Conservation (phyloP, 2,888 invertebrate species). For the Gasteruption jaculator region DNA sequence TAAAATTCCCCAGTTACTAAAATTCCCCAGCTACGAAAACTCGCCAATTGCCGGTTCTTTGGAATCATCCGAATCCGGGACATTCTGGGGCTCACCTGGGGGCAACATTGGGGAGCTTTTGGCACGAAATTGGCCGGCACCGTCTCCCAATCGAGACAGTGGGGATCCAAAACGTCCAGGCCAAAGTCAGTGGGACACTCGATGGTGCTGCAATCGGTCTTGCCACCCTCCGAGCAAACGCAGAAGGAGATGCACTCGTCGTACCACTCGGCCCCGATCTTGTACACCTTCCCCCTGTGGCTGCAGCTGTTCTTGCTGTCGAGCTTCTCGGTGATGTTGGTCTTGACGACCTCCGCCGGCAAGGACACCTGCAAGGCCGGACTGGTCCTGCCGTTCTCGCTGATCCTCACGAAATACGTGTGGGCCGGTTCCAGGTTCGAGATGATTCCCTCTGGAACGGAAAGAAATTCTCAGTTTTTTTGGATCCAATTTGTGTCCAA, state of each 20-base stretch:
- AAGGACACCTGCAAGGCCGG: constrained; percentile 40
- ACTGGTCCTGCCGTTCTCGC: constrained; percentile 39
- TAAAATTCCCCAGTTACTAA: too few relatives aligned
- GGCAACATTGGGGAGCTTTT: constrained; percentile 76
- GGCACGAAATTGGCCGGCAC: constrained; percentile 69
- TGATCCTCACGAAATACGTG: constrained; percentile 48
- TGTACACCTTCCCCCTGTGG: constrained; percentile 50
- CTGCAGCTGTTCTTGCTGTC: constrained; percentile 35
- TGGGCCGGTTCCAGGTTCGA: constrained; percentile 46
- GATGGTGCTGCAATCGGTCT: constrained; percentile 69
- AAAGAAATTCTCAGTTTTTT: neutral
- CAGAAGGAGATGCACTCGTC: constrained; percentile 79
- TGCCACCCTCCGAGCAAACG: constrained; percentile 65
- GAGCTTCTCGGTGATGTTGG: constrained; percentile 38
- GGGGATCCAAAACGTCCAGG: constrained; percentile 77
- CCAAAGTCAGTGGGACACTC: constrained; percentile 83
- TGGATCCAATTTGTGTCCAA: too few relatives aligned
- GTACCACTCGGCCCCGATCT: constrained; percentile 56
- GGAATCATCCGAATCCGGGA: too few relatives aligned
- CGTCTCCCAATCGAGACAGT: constrained; percentile 83
- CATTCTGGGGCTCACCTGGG: constrained; percentile 47
- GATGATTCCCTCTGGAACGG: constrained; percentile 39
- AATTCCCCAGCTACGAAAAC: too few relatives aligned
- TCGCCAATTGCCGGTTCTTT: too few relatives aligned
- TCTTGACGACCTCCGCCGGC: constrained; percentile 43